Conservation (phyloP, 2,888 invertebrate genomes). For the Habrosyne pyritoides region DNA sequence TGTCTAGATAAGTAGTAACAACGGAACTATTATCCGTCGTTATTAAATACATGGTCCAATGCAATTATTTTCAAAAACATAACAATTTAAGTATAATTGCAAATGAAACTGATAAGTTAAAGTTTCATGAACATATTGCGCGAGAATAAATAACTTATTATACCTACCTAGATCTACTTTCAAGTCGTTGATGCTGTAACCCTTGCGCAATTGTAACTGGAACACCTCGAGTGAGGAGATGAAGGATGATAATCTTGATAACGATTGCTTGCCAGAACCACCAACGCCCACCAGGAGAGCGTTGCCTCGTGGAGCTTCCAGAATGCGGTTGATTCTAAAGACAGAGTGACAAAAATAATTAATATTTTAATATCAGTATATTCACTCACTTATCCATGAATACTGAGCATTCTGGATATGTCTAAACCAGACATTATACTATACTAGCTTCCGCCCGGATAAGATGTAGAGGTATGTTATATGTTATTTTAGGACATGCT, state of each 20-base stretch:
- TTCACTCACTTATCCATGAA: neutral
- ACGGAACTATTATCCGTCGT: too few species aligned
- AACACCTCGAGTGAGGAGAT: slow-evolving; percentile 96
- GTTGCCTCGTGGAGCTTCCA: slow-evolving; percentile 96
- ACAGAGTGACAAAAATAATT: neutral
- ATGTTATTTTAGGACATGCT: too few species aligned
- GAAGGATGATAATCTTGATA: slow-evolving; percentile 94
- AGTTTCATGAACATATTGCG: too few species aligned
- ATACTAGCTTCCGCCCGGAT: too few species aligned
- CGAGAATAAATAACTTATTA: slow-evolving; percentile 14
- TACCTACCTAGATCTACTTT: slow-evolving; percentile 86
- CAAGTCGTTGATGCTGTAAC: slow-evolving; percentile 92
- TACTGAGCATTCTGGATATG: neutral
- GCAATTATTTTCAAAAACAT: too few species aligned
- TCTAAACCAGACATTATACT: neutral
- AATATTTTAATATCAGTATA: neutral
- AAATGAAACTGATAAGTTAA: too few species aligned
- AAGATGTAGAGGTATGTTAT: too few species aligned
- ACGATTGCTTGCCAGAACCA: slow-evolving; percentile 96
- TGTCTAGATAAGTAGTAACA: too few species aligned
- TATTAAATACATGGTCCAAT: too few species aligned
- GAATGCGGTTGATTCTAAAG: slow-evolving; percentile 92
- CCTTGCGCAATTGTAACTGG: slow-evolving; percentile 95
- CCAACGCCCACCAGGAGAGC: slow-evolving; percentile 97
- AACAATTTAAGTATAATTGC: neutral